Base-by-base conservation (phyloP, 1,140 invertebrate genomes). In the Lethrus apterus region DNA sequence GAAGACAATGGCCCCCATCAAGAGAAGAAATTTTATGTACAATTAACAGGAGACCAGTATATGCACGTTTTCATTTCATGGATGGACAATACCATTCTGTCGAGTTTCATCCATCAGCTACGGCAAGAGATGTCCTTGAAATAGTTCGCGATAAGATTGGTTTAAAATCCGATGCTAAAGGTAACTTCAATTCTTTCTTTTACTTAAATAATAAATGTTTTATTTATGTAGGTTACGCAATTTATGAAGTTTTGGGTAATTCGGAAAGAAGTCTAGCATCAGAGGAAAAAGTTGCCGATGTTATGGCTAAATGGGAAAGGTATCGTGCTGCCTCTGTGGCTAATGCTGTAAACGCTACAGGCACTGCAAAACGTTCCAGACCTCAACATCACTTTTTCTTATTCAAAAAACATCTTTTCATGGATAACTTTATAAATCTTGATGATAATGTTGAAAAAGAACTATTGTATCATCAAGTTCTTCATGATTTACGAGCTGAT, bases 271-370 rank as follows among this genome's bases (percentile, higher is more conserved):
- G 86, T 54, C 72, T 96, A 54, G 71, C 82, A 9, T 75, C 79
- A 1, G 86, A 89, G 56, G 92, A 96, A 64, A 90, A 93, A 59
- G 80, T 93, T 9, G 87, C 90, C 2, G 93, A 97, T 66, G 90
- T 94, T 10, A 85, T 97, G 75, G 90, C 91, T 0, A 89, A 93
- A 66, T 96, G 93, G 93, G 93, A 97, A 67, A 79, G 84, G 52
- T 89, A 89, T 48, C 73, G 83, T 47, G 70, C 70, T n/a, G 72
- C 76, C 14, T 76, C 63, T 60, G 74, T 64, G 54, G 75, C 51
- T 57, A 70, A 53, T 62, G 62, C 67, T 60, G 44, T 60, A 40
- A 62, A 60, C 44, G 38, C 50, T 50, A 47, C 55, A 8, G 52
- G 54, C 38, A 46, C 62, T 63, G 33, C 73, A 66, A 59, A 75